A percentile compares a stretch with the other conserved stretches of the same genome.
Evolutionary conservation across 2,113 vertebrate species (phyloP).

Genomic region (Otocyon megalotis): DNA sequence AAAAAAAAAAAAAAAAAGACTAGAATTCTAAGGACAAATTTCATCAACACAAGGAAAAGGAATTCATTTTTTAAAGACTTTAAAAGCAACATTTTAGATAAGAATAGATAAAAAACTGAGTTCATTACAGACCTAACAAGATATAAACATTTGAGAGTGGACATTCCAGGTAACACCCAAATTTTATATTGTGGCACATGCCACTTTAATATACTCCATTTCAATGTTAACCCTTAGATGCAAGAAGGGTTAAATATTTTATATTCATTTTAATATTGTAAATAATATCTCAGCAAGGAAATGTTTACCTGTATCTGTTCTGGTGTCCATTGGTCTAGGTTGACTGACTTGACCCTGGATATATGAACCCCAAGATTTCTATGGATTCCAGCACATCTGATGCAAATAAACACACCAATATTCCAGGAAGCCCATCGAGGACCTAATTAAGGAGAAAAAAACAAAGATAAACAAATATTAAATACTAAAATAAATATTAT

Average conservation of each 20-base stretch:
- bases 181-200: background rate
- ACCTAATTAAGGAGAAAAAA: slow-evolving; percentile 87
- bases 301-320: slow-evolving; percentile 97
- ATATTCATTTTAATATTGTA: slow-evolving; percentile 30
- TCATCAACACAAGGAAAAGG: background rate
- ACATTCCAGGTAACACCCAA: slow-evolving; percentile 18
- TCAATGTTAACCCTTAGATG: slow-evolving; percentile 22
- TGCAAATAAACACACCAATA: slow-evolving; percentile 99
- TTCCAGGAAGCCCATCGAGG: slow-evolving; percentile 99
- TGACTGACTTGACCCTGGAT: slow-evolving; percentile 99
- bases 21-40: slow-evolving; percentile 19
- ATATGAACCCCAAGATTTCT: slow-evolving; percentile 99
- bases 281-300: background rate
- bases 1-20: background rate
- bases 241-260: background rate
- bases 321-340: slow-evolving; percentile 98
- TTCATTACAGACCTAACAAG: background rate
- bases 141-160: background rate
- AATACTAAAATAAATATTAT: slow-evolving; percentile 62
- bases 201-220: slow-evolving; percentile 17
- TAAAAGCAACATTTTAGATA: slow-evolving; percentile 30
- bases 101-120: slow-evolving; percentile 26
- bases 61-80: slow-evolving; percentile 26
- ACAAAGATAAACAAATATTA: slow-evolving; percentile 36
- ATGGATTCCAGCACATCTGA: slow-evolving; percentile 99